A percentile compares a stretch with the other conserved stretches of the same genome.
phyloP scores from a whole-genome alignment of 2,113 vertebrate genomes.

The Clarias macrocephalus region DNA sequence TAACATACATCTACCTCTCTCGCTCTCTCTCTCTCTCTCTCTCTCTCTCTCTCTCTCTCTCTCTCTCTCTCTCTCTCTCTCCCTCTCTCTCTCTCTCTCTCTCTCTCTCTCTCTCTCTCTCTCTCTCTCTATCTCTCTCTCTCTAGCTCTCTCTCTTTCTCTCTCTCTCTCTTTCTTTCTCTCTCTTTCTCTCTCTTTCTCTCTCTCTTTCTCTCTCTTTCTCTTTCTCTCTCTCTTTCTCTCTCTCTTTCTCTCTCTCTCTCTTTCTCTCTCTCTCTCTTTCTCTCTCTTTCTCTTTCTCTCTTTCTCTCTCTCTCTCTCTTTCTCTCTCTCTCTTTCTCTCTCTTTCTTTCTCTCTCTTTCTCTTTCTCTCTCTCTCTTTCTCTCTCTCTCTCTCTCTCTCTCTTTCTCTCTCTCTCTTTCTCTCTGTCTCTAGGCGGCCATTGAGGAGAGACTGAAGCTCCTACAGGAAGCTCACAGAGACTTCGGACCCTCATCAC shows the following conservation, averaged over 20 bases:
- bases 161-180: background rate
- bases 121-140: too few relatives aligned
- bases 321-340: background rate
- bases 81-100: conserved; percentile 24
- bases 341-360: background rate
- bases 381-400: background rate
- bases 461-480: conserved; percentile 90
- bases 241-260: background rate
- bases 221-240: conserved; percentile 28
- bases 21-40: background rate
- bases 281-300: conserved; percentile 1
- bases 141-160: background rate
- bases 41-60: background rate
- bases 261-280: background rate
- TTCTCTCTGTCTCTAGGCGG: conserved; percentile 72
- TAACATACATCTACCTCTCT: background rate
- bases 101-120: conserved; percentile 34
- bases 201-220: conserved; percentile 20
- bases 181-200: background rate
- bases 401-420: conserved; percentile 24
- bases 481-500: conserved; percentile 92
- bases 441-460: conserved; percentile 89
- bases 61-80: background rate
- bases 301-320: conserved; percentile 26
- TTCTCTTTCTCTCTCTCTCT: background rate